Evolutionary conservation across 23 tunicate species (phyloP).

Genomic region (Ascidia mentula): DNA sequence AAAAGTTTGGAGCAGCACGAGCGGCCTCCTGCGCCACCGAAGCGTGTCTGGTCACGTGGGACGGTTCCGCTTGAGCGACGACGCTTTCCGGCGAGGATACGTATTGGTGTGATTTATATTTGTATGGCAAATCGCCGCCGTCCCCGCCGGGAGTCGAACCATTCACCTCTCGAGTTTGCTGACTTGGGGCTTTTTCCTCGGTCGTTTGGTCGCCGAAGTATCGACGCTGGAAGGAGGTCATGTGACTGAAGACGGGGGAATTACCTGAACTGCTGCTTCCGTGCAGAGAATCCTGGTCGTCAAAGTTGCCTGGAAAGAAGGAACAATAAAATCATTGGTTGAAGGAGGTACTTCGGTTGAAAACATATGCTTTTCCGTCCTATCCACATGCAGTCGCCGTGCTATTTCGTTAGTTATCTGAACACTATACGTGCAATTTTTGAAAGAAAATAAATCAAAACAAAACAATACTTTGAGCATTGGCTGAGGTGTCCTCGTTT

Average conservation of each 20-base stretch:
- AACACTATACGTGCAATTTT: too few relatives aligned
- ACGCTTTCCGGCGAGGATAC: too few relatives aligned
- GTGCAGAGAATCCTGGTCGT: constrained; percentile 82
- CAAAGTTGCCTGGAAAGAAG: constrained; percentile 5
- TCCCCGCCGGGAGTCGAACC: constrained; percentile 3
- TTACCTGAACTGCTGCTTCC: constrained; percentile 68
- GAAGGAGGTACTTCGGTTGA: too few relatives aligned
- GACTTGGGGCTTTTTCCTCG: not conserved
- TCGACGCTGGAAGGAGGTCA: constrained; percentile 51
- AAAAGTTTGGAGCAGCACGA: constrained; percentile 41
- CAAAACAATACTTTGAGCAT: too few relatives aligned
- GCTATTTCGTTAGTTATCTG: too few relatives aligned
- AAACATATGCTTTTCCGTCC: too few relatives aligned
- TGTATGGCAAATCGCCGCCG: not conserved
- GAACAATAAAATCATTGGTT: too few relatives aligned
- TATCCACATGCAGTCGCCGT: too few relatives aligned
- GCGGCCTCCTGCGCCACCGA: constrained; percentile 7
- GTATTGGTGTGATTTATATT: not conserved
- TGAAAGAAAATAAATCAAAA: too few relatives aligned
- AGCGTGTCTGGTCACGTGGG: constrained; percentile 10
- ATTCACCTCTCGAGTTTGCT: not conserved
- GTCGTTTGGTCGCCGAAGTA: constrained; percentile 5
- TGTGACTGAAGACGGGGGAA: constrained; percentile 43
- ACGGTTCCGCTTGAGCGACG: constrained; percentile 3
- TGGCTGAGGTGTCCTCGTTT: too few relatives aligned